Conservation (phyloP, 2,113 vertebrate genomes). For the Archocentrus centrarchus region DNA sequence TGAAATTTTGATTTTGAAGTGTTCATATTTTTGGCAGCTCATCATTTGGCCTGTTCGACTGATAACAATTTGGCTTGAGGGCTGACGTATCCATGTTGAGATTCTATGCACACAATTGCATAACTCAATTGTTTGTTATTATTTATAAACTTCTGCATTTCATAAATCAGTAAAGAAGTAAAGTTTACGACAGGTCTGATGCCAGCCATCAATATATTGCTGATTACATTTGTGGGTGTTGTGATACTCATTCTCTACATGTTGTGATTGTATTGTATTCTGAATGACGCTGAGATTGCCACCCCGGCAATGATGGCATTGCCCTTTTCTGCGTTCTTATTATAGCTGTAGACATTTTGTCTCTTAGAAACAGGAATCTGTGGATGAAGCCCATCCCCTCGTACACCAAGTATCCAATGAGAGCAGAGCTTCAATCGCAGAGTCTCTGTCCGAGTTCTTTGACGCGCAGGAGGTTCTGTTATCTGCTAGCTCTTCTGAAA, state of each 20-base stretch:
- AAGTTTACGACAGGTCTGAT: not conserved
- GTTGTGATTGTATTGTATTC: not conserved
- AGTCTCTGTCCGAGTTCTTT: slow-evolving; percentile 96
- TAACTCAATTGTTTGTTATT: not conserved
- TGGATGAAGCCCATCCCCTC: slow-evolving; percentile 84
- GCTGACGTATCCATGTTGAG: not conserved
- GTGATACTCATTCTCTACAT: not conserved
- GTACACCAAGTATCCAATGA: slow-evolving; percentile 95
- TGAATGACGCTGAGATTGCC: not conserved
- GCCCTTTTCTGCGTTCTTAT: slow-evolving; percentile 7
- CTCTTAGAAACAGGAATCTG: slow-evolving; percentile 84
- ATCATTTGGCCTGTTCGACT: not conserved
- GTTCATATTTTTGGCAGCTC: not conserved
- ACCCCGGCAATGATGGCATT: not conserved
- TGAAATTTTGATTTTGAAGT: slow-evolving; percentile 1
- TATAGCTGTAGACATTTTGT: slow-evolving; percentile 43
- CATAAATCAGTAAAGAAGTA: not conserved
- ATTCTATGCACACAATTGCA: not conserved
- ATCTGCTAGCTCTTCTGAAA: slow-evolving; percentile 97
- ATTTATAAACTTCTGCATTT: not conserved
- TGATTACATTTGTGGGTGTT: not conserved
- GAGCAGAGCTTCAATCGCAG: slow-evolving; percentile 91
- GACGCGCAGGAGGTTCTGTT: slow-evolving; percentile 96
- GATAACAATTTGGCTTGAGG: not conserved
- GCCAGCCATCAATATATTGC: slow-evolving; percentile 24